These are phyloP conservation scores for Platycnemis pennipes DNA, from an alignment of 2,888 invertebrate species.

Conservation along the genomic window DNA sequence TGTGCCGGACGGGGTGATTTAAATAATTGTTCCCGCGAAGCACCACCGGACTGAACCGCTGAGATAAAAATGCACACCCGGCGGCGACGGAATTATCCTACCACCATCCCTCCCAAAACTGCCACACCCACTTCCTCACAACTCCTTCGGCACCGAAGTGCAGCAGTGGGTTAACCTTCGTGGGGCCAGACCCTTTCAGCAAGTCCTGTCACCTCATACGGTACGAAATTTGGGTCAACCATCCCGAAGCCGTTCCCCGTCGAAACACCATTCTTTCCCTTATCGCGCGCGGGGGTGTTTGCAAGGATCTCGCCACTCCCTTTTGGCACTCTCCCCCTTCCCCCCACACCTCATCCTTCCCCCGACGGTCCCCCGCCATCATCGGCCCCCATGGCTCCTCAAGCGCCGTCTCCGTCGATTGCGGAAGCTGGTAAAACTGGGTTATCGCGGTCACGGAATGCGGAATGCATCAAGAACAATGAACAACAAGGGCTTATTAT, in stretches of 20 bases:
- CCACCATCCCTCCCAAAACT: background rate
- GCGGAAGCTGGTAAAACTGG: constrained; percentile 20
- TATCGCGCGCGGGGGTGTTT: background rate
- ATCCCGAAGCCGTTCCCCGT: background rate
- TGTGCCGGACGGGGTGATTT: background rate
- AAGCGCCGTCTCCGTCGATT: background rate
- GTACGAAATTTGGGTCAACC: background rate
- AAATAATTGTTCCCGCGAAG: background rate
- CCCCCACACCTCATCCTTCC: background rate
- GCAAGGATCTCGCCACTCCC: background rate
- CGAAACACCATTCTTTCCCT: background rate
- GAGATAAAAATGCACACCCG: background rate
- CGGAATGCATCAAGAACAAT: constrained; percentile 35
- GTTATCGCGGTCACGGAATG: constrained; percentile 35
- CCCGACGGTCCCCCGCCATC: background rate
- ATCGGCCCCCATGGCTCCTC: background rate
- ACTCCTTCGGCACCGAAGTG: background rate
- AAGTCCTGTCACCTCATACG: background rate
- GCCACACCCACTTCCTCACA: background rate
- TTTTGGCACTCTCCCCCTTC: background rate
- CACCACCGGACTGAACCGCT: background rate
- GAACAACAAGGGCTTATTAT: constrained; percentile 39
- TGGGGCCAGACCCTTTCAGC: background rate
- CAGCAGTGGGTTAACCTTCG: background rate
- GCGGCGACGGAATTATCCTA: too few species aligned